A percentile compares a stretch with the other conserved stretches of the same genome.
phyloP scores from a whole-genome alignment of 2,113 vertebrate species.

The Pagrus major region DNA sequence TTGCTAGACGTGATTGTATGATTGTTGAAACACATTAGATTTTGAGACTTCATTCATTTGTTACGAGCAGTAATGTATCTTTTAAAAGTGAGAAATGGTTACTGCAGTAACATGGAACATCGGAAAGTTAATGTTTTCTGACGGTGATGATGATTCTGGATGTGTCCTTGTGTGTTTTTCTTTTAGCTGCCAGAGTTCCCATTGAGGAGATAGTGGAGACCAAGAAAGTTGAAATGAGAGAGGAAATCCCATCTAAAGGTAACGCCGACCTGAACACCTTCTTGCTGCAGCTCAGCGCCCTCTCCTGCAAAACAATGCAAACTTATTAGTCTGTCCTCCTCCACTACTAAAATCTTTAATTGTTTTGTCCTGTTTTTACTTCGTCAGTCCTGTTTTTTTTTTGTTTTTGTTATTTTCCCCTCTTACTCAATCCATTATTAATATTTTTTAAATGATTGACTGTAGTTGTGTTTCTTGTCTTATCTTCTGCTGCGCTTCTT shows the following conservation, averaged over 20 bases:
- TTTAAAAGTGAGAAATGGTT: not conserved
- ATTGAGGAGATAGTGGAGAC: conserved; percentile 87
- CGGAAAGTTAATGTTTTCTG: not conserved
- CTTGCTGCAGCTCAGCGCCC: conserved; percentile 14
- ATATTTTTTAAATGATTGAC: not conserved
- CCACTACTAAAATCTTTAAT: conserved; percentile 19
- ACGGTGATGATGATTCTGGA: not conserved
- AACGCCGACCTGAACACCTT: conserved; percentile 9
- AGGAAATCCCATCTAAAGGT: conserved; percentile 80
- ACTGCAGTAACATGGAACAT: not conserved
- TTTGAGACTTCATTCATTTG: not conserved
- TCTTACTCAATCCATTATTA: not conserved
- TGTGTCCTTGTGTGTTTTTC: conserved; percentile 28
- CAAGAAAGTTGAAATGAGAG: conserved; percentile 85
- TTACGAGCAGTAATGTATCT: not conserved
- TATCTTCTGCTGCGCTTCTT: conserved; percentile 25
- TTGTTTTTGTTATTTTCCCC: not conserved
- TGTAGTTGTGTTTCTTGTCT: not conserved
- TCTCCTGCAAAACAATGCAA: not conserved
- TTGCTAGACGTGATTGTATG: not conserved
- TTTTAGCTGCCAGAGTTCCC: conserved; percentile 81
- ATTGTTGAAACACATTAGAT: not conserved
- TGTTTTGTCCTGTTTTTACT: not conserved
- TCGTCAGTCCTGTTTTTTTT: not conserved
- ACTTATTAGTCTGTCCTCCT: not conserved